Conservation (phyloP, 35 echinoderm and acorn worm genomes). For the Ophiothrix spiculata region DNA sequence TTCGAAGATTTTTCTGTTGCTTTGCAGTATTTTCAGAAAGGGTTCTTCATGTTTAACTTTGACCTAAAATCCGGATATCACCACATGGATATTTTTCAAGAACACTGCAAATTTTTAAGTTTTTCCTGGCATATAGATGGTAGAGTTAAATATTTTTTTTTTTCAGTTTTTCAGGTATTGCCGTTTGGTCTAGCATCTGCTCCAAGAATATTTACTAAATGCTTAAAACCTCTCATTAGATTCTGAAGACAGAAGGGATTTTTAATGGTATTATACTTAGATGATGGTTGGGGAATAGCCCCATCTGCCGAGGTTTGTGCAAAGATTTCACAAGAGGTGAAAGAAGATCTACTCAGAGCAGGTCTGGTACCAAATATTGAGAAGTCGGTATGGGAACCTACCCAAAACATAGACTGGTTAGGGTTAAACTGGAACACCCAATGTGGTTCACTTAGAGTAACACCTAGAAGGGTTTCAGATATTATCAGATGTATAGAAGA, state of each 20-base stretch:
- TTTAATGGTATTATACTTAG: conserved; percentile 31
- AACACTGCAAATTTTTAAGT: conserved; percentile 25
- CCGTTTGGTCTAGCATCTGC: conserved; percentile 41
- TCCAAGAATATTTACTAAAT: conserved; percentile 40
- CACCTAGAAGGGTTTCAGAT: no score
- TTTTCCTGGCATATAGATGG: conserved; percentile 34
- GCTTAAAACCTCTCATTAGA: conserved; percentile 19
- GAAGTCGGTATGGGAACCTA: conserved; percentile 36
- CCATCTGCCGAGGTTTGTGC: not conserved
- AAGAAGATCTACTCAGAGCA: conserved; percentile 18
- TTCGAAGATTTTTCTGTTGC: conserved; percentile 32
- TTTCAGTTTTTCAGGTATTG: conserved; percentile 24
- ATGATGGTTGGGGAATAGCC: conserved; percentile 34
- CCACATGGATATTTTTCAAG: conserved; percentile 44
- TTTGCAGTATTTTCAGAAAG: conserved; percentile 22
- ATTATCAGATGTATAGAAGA: no score
- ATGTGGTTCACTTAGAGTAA: no score
- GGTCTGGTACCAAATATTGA: conserved; percentile 42
- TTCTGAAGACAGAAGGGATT: conserved; percentile 20
- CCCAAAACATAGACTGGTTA: conserved; percentile 19
- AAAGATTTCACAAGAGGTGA: conserved; percentile 11
- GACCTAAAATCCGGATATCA: conserved; percentile 52
- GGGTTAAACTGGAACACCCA: conserved; percentile 14
- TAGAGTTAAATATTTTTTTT: conserved; percentile 34
- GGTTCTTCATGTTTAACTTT: conserved; percentile 38